Percentiles rank a stretch among this genome's conserved stretches.
Conservation (phyloP, 2,888 invertebrate genomes). For the Oligia strigilis region DNA sequence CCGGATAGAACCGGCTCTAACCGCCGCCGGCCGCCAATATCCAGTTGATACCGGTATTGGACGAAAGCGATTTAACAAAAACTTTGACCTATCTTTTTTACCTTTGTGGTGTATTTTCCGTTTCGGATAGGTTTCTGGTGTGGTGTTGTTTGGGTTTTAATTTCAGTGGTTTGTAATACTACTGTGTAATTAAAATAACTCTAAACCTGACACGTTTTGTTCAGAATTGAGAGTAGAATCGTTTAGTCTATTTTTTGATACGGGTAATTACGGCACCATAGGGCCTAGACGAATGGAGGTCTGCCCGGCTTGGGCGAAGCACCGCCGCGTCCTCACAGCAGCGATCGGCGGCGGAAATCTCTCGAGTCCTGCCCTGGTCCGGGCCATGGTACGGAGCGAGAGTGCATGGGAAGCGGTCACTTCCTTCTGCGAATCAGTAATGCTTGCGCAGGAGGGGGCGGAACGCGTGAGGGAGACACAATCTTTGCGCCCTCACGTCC, state of each 20-base stretch:
- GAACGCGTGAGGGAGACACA: too few species aligned
- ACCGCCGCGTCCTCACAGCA: too few species aligned
- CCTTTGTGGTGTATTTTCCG: slow-evolving; percentile 39
- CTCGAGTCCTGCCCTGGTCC: too few species aligned
- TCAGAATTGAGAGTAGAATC: background rate
- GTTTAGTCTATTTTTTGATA: background rate
- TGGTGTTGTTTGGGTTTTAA: background rate
- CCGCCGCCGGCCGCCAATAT: slow-evolving; percentile 65
- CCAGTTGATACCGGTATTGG: slow-evolving; percentile 65
- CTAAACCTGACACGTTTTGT: background rate
- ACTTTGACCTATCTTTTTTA: slow-evolving; percentile 49
- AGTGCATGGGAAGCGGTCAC: too few species aligned
- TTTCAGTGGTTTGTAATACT: background rate
- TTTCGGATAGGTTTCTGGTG: slow-evolving; percentile 25
- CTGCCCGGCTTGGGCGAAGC: too few species aligned
- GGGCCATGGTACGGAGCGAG: too few species aligned
- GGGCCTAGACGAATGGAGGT: too few species aligned
- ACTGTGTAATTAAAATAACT: background rate
- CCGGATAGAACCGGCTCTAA: slow-evolving; percentile 54
- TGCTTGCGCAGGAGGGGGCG: too few species aligned
- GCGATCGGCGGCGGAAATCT: too few species aligned
- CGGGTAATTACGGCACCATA: background rate
- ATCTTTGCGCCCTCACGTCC: too few species aligned
- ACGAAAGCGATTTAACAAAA: slow-evolving; percentile 62
- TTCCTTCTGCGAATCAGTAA: too few species aligned